phyloP scores from a whole-genome alignment of 2,113 vertebrate species.

The Mus pahari region DNA sequence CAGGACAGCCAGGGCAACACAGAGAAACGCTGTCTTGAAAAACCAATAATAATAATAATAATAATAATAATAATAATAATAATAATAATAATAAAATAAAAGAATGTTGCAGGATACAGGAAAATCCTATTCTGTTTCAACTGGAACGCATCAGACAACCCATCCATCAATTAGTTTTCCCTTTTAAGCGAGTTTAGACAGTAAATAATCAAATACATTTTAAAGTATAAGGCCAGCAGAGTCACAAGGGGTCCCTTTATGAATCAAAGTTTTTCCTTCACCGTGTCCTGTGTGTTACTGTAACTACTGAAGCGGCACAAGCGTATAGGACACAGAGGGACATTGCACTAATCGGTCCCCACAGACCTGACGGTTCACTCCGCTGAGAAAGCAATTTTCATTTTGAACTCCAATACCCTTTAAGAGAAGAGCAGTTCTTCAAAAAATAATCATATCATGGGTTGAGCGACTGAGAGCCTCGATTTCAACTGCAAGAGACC shows the following conservation, averaged over 20 bases:
- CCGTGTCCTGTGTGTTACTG: slow-evolving; percentile 66
- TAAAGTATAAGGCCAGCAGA: slow-evolving; percentile 54
- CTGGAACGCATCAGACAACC: neutral
- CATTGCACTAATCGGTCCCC: slow-evolving; percentile 80
- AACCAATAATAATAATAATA: too few species aligned
- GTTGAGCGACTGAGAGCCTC: neutral
- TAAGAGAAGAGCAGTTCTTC: slow-evolving; percentile 65
- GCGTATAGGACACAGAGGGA: slow-evolving; percentile 72
- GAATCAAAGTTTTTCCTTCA: slow-evolving; percentile 79
- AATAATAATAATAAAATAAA: too few species aligned
- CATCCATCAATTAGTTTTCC: slow-evolving; percentile 60
- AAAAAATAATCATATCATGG: slow-evolving; percentile 50
- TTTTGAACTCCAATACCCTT: slow-evolving; percentile 80
- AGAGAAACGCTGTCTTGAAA: too few species aligned
- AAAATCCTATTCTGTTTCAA: slow-evolving; percentile 42
- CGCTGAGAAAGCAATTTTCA: slow-evolving; percentile 83
- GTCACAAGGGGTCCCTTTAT: slow-evolving; percentile 36
- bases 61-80: too few species aligned
- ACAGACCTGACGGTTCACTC: slow-evolving; percentile 79
- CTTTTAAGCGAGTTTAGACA: slow-evolving; percentile 72
- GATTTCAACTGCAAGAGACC: neutral
- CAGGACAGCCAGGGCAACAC: too few species aligned
- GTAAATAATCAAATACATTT: slow-evolving; percentile 57
- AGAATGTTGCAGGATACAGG: neutral
- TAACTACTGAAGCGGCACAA: slow-evolving; percentile 81